Conservation (phyloP, 1,140 invertebrate species). For the Eubasilissa regina region DNA sequence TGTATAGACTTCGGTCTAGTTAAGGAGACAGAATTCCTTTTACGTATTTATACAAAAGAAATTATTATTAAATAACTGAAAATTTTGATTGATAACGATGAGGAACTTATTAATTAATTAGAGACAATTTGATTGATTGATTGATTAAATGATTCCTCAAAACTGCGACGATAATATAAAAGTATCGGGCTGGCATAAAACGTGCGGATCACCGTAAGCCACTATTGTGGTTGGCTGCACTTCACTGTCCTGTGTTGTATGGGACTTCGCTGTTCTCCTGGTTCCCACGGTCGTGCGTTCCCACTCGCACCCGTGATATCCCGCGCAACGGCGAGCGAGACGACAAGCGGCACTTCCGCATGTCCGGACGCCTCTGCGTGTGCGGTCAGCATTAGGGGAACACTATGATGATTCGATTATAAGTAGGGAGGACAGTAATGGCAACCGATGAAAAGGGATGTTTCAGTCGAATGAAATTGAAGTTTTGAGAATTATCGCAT, state of each 20-base stretch:
- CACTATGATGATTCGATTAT: slow-evolving; percentile 26
- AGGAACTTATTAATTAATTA: no score
- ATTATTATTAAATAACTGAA: no score
- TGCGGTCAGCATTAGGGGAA: slow-evolving; percentile 31
- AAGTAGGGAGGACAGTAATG: not conserved
- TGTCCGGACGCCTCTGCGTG: slow-evolving; percentile 44
- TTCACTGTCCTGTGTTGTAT: slow-evolving; percentile 43
- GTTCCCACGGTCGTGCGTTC: slow-evolving; percentile 55
- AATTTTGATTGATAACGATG: no score
- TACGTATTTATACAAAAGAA: no score
- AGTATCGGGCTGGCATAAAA: slow-evolving; percentile 22
- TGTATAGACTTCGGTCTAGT: no score
- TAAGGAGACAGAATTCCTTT: no score
- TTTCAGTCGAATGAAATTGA: no score
- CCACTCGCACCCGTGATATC: slow-evolving; percentile 58
- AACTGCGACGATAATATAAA: not conserved
- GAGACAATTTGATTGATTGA: no score
- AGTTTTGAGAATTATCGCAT: no score
- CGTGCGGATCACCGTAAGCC: slow-evolving; percentile 16
- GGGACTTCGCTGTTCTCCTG: slow-evolving; percentile 57
- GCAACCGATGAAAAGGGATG: no score
- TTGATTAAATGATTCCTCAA: not conserved
- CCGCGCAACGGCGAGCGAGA: slow-evolving; percentile 55
- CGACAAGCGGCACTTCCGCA: slow-evolving; percentile 46
- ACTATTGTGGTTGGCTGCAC: slow-evolving; percentile 53